Conservation (phyloP, 2,888 invertebrate species). For the Scaptomyza caliginosa region DNA sequence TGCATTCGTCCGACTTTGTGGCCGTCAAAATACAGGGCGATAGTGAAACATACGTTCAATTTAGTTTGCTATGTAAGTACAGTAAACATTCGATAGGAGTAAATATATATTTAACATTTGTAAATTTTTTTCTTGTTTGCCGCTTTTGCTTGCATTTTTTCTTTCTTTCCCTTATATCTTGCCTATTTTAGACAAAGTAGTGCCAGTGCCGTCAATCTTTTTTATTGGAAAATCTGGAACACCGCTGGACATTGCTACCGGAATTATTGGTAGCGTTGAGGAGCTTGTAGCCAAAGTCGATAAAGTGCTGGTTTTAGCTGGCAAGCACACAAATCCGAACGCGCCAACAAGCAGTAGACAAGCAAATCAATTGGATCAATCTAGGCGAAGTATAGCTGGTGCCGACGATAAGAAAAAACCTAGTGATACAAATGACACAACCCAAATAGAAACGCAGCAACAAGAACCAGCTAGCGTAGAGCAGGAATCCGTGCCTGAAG, state of each 20-base stretch:
- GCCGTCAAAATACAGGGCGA: conserved; percentile 91
- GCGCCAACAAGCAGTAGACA: conserved; percentile 2
- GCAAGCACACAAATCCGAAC: conserved; percentile 23
- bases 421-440: not conserved
- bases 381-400: conserved; percentile 52
- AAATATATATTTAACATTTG: not conserved
- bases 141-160: not conserved
- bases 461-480: not conserved
- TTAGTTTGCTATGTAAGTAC: conserved; percentile 61
- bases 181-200: conserved; percentile 87
- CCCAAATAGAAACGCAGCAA: not conserved
- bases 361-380: not conserved
- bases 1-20: conserved; percentile 88
- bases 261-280: conserved; percentile 85
- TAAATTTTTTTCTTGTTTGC: not conserved
- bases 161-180: not conserved
- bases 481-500: not conserved
- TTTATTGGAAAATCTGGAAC: conserved; percentile 93
- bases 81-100: not conserved
- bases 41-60: conserved; percentile 91
- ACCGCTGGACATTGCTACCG: conserved; percentile 91
- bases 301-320: conserved; percentile 84
- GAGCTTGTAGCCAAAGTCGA: conserved; percentile 88
- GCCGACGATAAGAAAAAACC: conserved; percentile 12
- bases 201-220: conserved; percentile 92